phyloP scores from a whole-genome alignment of 2,888 invertebrate species.

The Machimus atricapillus region DNA sequence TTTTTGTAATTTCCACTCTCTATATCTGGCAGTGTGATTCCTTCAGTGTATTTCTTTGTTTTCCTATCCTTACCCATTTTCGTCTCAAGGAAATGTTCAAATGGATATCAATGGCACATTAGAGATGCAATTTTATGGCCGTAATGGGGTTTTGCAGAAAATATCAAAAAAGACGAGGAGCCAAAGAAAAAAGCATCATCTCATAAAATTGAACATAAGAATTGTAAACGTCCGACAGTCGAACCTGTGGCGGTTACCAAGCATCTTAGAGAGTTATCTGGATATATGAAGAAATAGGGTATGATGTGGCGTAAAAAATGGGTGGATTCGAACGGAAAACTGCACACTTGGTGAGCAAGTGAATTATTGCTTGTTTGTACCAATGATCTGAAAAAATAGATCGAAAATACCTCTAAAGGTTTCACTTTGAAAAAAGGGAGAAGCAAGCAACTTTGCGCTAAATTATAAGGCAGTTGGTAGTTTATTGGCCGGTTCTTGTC shows the following conservation, averaged over 20 bases:
- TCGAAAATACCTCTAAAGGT: neutral
- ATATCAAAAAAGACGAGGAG: neutral
- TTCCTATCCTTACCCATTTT: neutral
- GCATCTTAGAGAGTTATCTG: neutral
- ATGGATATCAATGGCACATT: conserved; percentile 29
- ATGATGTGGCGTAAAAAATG: neutral
- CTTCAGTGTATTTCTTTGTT: neutral
- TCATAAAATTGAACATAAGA: neutral
- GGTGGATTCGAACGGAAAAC: neutral
- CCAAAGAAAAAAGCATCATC: neutral
- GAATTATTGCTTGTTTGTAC: neutral
- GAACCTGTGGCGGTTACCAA: neutral
- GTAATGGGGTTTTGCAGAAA: conserved; percentile 17
- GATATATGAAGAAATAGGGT: neutral
- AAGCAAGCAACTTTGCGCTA: neutral
- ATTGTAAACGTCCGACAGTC: neutral
- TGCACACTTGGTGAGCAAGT: neutral
- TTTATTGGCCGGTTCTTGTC: neutral
- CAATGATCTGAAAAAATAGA: neutral
- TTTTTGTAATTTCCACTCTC: neutral
- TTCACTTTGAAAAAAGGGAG: neutral
- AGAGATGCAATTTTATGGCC: conserved; percentile 34
- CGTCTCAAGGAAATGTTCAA: neutral
- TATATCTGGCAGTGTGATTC: neutral
- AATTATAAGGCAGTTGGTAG: neutral